Conservation (phyloP, 2,797 vertebrate genomes). For the Pseudopleuronectes americanus region DNA sequence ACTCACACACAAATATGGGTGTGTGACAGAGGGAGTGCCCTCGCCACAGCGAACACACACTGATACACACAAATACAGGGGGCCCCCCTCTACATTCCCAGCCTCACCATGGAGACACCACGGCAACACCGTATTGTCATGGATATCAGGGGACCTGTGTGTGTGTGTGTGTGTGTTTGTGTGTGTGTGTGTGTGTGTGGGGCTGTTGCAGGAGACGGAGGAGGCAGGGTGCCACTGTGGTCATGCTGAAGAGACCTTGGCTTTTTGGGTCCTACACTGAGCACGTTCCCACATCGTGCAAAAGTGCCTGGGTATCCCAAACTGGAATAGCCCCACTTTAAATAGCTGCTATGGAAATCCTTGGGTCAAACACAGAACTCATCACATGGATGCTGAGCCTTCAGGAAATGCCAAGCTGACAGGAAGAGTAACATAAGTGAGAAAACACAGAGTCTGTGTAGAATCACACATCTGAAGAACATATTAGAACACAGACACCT, state of each 20-base stretch:
- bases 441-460: conserved; percentile 14
- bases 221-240: conserved; percentile 69
- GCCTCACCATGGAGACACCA: conserved; percentile 91
- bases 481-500: conserved; percentile 47
- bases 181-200: conserved; percentile 54
- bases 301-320: conserved; percentile 39
- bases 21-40: conserved; percentile 67
- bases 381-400: conserved; percentile 14
- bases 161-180: conserved; percentile 52
- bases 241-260: conserved; percentile 73
- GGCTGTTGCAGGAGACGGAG: conserved; percentile 67
- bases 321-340: conserved; percentile 43
- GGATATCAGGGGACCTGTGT: conserved; percentile 89
- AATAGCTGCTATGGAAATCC: conserved; percentile 52
- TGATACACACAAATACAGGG: conserved; percentile 69
- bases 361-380: conserved; percentile 28
- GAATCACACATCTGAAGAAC: conserved; percentile 38
- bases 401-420: conserved; percentile 21
- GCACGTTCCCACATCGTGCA: conserved; percentile 51
- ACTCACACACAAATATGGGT: conserved; percentile 55
- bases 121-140: conserved; percentile 93
- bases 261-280: conserved; percentile 65
- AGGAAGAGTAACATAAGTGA: conserved; percentile 3
- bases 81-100: conserved; percentile 85
- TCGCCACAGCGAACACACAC: conserved; percentile 62